These are phyloP conservation scores for Alsophila aescularia DNA, from an alignment of 2,888 invertebrate species.

Conservation along the genomic window DNA sequence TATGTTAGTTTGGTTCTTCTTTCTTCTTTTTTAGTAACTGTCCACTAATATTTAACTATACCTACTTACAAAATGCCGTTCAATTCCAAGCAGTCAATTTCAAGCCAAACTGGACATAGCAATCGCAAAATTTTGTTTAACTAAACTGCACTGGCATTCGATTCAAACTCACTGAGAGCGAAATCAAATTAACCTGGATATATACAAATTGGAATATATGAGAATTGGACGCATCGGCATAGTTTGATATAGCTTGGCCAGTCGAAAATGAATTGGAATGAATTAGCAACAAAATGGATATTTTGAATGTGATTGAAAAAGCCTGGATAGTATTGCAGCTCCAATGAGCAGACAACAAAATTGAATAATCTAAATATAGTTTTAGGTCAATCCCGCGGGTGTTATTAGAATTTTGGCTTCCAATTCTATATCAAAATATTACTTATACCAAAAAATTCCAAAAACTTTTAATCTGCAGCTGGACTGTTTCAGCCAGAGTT, in stretches of 20 bases:
- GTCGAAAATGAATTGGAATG: not conserved
- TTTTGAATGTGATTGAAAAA: not conserved
- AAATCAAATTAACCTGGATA: conserved; percentile 20
- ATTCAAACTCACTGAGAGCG: conserved; percentile 3
- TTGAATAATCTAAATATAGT: too few relatives aligned
- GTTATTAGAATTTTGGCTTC: too few relatives aligned
- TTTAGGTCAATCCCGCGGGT: too few relatives aligned
- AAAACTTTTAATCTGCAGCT: too few relatives aligned
- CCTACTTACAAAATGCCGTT: not conserved
- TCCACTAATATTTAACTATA: too few relatives aligned
- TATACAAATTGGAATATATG: conserved; percentile 10
- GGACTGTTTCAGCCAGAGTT: too few relatives aligned
- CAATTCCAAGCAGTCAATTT: not conserved
- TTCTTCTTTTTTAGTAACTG: too few relatives aligned
- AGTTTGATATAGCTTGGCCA: not conserved
- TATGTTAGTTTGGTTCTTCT: too few relatives aligned
- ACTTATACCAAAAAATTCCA: too few relatives aligned
- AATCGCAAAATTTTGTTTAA: conserved; percentile 25
- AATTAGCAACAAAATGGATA: not conserved
- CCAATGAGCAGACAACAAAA: too few relatives aligned
- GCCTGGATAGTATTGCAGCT: not conserved
- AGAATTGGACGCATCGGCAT: not conserved
- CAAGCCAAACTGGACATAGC: conserved; percentile 16
- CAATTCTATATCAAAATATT: too few relatives aligned
- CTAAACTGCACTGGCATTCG: conserved; percentile 14